Conservation (phyloP, 2,113 vertebrate genomes). For the Gallinago media region DNA sequence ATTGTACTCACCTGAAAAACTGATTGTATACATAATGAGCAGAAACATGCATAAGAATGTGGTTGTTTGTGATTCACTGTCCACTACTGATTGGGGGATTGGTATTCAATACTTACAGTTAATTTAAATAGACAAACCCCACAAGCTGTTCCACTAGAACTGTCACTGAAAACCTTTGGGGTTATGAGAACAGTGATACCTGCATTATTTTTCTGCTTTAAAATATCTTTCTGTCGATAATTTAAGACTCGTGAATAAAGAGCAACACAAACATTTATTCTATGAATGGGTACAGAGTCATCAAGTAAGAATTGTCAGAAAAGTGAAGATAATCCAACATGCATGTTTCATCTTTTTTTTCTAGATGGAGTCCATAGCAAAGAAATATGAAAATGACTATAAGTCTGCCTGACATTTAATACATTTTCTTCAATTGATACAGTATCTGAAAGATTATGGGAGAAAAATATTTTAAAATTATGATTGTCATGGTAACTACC, state of each 20-base stretch:
- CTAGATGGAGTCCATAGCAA: background rate
- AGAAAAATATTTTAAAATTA: constrained; percentile 27
- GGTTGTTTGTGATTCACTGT: background rate
- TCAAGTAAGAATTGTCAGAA: background rate
- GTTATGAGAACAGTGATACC: background rate
- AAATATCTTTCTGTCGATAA: background rate
- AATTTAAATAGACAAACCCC: background rate
- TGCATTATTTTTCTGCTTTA: background rate
- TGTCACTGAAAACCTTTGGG: background rate
- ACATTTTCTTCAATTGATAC: background rate
- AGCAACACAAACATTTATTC: background rate
- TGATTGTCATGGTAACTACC: constrained; percentile 48
- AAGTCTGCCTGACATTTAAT: background rate
- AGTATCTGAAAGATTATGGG: background rate
- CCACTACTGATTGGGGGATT: background rate
- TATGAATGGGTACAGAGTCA: background rate
- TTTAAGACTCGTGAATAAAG: background rate
- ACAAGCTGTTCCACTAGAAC: background rate
- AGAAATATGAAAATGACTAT: constrained; percentile 6
- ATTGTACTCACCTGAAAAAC: background rate
- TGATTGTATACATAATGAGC: background rate
- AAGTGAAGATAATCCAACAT: background rate
- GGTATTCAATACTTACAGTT: background rate
- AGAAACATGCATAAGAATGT: background rate
- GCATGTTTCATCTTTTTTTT: background rate